Evolutionary conservation across 2,797 vertebrate genomes (phyloP).

Genomic region (Crenichthys baileyi): DNA sequence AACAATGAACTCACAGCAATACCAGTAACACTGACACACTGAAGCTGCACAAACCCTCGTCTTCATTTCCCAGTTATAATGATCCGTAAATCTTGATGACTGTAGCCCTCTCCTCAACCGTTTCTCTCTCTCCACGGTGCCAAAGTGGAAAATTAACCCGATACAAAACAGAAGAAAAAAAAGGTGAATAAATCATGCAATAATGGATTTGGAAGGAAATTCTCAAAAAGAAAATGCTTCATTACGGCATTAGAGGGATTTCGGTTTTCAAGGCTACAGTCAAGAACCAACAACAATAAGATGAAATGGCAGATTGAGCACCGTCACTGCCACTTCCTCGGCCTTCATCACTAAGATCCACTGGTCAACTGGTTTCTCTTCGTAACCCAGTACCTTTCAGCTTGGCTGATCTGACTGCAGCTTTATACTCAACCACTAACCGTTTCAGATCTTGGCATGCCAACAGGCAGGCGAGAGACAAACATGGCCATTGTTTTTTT

Average conservation of each 20-base stretch:
- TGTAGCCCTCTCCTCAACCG: conserved; percentile 11
- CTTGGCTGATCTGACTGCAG: conserved; percentile 52
- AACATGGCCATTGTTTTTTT: conserved; percentile 61
- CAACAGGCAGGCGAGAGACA: conserved; percentile 64
- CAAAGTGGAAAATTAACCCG: conserved; percentile 19
- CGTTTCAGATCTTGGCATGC: conserved; percentile 56
- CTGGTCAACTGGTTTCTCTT: conserved; percentile 38
- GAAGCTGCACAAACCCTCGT: conserved; percentile 31
- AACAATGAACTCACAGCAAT: conserved; percentile 10
- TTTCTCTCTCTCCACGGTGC: conserved; percentile 1
- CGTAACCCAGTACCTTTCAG: conserved; percentile 31
- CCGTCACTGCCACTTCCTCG: conserved; percentile 55
- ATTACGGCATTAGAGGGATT: conserved; percentile 61
- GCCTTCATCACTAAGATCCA: conserved; percentile 54
- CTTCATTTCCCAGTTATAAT: conserved; percentile 17
- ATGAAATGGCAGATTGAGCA: conserved; percentile 66
- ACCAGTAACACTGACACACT: conserved; percentile 33
- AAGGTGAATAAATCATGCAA: conserved; percentile 65
- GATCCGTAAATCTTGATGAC: conserved; percentile 20
- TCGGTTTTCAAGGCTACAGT: conserved; percentile 71
- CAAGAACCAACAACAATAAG: conserved; percentile 52
- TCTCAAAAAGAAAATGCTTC: conserved; percentile 51
- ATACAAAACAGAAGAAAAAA: conserved; percentile 51
- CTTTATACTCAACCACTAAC: conserved; percentile 40
- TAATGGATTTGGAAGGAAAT: conserved; percentile 71